These are phyloP conservation scores for Heterodera schachtii DNA, from an alignment of 1,140 invertebrate genomes.

Conservation along the genomic window DNA sequence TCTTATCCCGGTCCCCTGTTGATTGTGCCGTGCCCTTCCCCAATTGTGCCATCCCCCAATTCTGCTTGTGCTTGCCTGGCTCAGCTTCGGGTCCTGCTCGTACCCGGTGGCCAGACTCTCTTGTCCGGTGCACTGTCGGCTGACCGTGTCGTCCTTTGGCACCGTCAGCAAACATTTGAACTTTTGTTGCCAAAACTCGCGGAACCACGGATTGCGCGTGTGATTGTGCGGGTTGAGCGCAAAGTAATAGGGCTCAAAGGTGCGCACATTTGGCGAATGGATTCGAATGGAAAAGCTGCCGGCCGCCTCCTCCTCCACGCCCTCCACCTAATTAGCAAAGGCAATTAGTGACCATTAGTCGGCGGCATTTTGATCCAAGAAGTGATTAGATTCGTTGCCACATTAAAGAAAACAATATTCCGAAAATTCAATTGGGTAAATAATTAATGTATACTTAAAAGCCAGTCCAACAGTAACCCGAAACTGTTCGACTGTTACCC, in stretches of 20 bases:
- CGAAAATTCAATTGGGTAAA: too few relatives aligned
- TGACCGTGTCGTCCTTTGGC: constrained; percentile 64
- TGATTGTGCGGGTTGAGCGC: constrained; percentile 73
- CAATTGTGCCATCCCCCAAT: not conserved
- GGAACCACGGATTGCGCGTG: constrained; percentile 75
- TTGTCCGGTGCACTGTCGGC: constrained; percentile 56
- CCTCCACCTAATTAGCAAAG: constrained; percentile 73
- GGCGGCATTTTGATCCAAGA: not conserved
- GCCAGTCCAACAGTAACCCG: too few relatives aligned
- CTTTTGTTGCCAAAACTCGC: constrained; percentile 76
- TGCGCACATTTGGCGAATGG: constrained; percentile 74
- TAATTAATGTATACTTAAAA: too few relatives aligned
- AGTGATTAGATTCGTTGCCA: not conserved
- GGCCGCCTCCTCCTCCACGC: constrained; percentile 74
- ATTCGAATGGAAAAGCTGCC: constrained; percentile 78
- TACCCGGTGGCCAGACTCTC: constrained; percentile 59
- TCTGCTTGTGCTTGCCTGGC: constrained; percentile 49
- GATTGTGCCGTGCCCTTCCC: too few relatives aligned
- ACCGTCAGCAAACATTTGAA: constrained; percentile 73
- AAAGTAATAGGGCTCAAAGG: constrained; percentile 76
- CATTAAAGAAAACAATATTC: too few relatives aligned
- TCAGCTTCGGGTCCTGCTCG: constrained; percentile 75
- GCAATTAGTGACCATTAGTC: constrained; percentile 1
- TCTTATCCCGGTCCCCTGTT: too few relatives aligned
- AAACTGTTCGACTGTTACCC: too few relatives aligned